Conservation (phyloP, 2,888 invertebrate species). For the Gastracanthus pulcherrimus region DNA sequence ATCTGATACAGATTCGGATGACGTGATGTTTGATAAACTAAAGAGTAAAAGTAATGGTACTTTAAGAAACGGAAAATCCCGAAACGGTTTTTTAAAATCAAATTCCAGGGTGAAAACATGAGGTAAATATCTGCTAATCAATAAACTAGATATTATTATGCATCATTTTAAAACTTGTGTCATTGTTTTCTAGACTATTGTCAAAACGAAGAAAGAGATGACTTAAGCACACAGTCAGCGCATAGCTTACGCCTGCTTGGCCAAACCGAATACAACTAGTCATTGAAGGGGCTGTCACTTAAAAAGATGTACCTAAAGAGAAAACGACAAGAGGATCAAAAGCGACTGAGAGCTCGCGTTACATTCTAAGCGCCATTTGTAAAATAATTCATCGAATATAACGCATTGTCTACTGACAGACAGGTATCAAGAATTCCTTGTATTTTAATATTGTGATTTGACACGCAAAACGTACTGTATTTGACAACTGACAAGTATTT, state of each 20-base stretch:
- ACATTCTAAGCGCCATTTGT: conserved; percentile 45
- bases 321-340: conserved; percentile 32
- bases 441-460: conserved; percentile 58
- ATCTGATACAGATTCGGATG: conserved; percentile 89
- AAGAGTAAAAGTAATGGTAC: conserved; percentile 82
- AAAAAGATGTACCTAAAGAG: conserved; percentile 60
- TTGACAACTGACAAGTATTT: conserved; percentile 39
- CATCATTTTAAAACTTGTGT: not conserved
- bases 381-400: conserved; percentile 50
- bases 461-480: conserved; percentile 28
- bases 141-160: not conserved
- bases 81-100: conserved; percentile 80
- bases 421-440: conserved; percentile 32
- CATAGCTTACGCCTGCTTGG: conserved; percentile 56
- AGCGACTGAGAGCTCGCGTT: conserved; percentile 10
- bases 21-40: conserved; percentile 89
- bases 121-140: conserved; percentile 57
- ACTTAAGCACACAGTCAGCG: conserved; percentile 6
- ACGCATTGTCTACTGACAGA: conserved; percentile 9
- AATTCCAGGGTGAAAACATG: conserved; percentile 80
- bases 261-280: conserved; percentile 64
- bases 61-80: conserved; percentile 77
- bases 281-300: conserved; percentile 63
- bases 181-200: not conserved
- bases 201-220: not conserved